Evolutionary conservation across 2,888 invertebrate genomes (phyloP), one percentile per base, ranked within the genome.

Genomic region (Timandra comae): DNA sequence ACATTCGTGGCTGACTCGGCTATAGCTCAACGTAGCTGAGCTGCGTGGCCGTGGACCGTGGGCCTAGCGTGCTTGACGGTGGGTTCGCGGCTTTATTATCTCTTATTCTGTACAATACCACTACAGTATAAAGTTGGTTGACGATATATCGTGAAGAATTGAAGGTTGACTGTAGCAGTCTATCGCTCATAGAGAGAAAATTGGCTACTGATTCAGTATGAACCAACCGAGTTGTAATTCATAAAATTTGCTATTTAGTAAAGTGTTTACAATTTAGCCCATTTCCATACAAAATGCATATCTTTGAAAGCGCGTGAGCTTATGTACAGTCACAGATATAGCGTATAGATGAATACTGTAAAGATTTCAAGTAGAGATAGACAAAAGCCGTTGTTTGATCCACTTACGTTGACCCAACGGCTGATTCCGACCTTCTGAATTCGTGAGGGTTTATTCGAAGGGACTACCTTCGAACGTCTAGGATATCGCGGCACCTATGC

Each of bases 241-340:
- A 33, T 16, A 28, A 29, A 21, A 28, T 32, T 41, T 26, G 27
- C 35, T 34, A 26, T 29, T n/a, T 21, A 19, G 24, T 9, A 29
- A 27, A 27, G 41, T 35, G 28, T 20, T 21, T 16, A 16, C 34
- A 38, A 33, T 29, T 27, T 27, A 29, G 27, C 36, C 44, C 41
- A 41, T 16, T 31, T 38, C 32, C 41, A 23, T 35, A 20, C 16
- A 26, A 33, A 20, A 13, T 40, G 45, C 43, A 45, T 38, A 29
- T 38, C 37, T 6, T 27, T 33, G 45, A 40, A 49, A 49, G 49
- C 49, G 49, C 38, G 48, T 49, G 49, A 49, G 49, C 46, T 43
- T 49, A 49, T 49, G 35, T 49, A 49, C 49, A 49, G 46, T 46
- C 49, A 49, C 49, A 49, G 42, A 35, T 33, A 46, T 44, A 49